Evolutionary conservation across 2,888 invertebrate species (phyloP).

Genomic region (Oligia latruncula): DNA sequence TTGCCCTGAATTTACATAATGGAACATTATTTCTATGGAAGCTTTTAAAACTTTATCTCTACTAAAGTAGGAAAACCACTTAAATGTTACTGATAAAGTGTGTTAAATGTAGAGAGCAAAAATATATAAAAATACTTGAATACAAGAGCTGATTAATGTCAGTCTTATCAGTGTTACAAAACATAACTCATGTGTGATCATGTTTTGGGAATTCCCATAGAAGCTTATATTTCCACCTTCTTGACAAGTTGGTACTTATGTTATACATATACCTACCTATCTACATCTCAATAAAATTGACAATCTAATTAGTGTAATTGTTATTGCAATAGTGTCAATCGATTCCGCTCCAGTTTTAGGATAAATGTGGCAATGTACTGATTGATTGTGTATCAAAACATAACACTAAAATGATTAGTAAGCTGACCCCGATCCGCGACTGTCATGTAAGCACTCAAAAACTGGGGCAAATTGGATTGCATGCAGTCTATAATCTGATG

Average conservation of each 20-base stretch:
- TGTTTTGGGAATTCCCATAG: conserved; percentile 37
- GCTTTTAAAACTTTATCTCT: conserved; percentile 26
- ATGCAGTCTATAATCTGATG: conserved; percentile 65
- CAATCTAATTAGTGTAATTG: conserved; percentile 35
- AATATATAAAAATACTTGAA: conserved; percentile 40
- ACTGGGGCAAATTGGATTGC: conserved; percentile 82
- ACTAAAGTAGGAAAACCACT: conserved; percentile 45
- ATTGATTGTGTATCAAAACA: conserved; percentile 80
- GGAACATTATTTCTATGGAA: conserved; percentile 13
- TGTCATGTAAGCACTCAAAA: conserved; percentile 84
- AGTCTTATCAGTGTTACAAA: conserved; percentile 37
- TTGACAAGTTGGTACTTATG: neutral
- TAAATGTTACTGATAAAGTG: conserved; percentile 35
- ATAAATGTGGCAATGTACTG: conserved; percentile 77
- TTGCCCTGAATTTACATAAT: conserved; percentile 22
- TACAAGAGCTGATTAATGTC: conserved; percentile 23
- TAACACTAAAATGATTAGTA: conserved; percentile 80
- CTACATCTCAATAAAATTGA: conserved; percentile 3
- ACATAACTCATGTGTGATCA: conserved; percentile 8
- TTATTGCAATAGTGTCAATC: conserved; percentile 48
- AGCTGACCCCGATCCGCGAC: conserved; percentile 82
- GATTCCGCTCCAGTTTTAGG: conserved; percentile 69
- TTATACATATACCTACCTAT: neutral
- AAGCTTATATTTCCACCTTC: conserved; percentile 29
- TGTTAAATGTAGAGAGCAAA: conserved; percentile 16